Base-by-base conservation (phyloP, 2,113 vertebrate species). In the Morone chrysops region DNA sequence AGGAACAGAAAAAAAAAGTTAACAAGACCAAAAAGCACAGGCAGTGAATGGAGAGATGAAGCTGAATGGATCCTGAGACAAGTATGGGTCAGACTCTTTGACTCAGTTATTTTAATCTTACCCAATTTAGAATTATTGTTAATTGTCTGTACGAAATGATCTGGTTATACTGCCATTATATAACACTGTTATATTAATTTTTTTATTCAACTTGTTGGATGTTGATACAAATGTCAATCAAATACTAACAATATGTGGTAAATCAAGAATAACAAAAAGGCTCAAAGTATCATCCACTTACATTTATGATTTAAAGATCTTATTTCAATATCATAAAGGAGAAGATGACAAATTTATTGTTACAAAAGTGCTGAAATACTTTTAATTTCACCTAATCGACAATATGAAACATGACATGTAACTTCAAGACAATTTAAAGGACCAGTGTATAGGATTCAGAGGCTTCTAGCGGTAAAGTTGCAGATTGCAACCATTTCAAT, bases 21-120 rank as follows among this genome's bases (percentile, higher is more conserved):
- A 51, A 84, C 1, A 70, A 53, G 1, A 47, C 17, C 18, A 66
- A 43, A 60, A 66, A 54, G 70, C 71, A 61, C 41, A 71, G 22
- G 40, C 11, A 43, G 38, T 14, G n/a, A 53, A 74, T 8, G 43
- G 12, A 47, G 72, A 63, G n/a, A 45, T 45, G 73, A 80, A 59
- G 63, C 5, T 60, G 54, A 78, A 25, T 2, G 1, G 3, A 61
- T 74, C 81, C 77, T 65, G 50, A 62, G 56, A 60, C 5, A 36
- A 50, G 45, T 8, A 22, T 8, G 10, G 59, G 4, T 45, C 2
- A 10, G 8, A 80, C 41, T 31, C 16, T 17, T 22, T 10, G 62
- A 67, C 40, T 45, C 10, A 61, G 3, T 61, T 2, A 66, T 66
- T 66, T 47, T 25, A 25, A 47, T 22, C 11, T 63, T 63, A 5